Base-by-base conservation (phyloP, 2,888 invertebrate genomes). In the Sturmia bella region DNA sequence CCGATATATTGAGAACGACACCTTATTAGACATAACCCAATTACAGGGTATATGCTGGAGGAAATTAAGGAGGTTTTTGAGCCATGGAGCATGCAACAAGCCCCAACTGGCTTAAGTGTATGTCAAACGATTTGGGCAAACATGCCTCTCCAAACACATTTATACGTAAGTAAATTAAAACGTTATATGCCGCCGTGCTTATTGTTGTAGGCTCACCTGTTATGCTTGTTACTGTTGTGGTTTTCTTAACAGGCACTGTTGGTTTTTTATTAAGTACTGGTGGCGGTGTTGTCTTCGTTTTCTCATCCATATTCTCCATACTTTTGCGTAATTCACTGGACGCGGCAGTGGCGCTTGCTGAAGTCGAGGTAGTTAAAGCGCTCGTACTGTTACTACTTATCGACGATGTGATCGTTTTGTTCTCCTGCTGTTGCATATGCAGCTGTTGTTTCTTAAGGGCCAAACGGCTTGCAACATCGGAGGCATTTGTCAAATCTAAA, bases 161-260 rank as follows among this genome's bases (percentile, higher is more conserved):
- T n/a, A n/a, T n/a, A n/a, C n/a, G n/a, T n/a, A n/a, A n/a, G n/a
- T n/a, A n/a, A n/a, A n/a, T n/a, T n/a, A n/a, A n/a, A n/a, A n/a
- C n/a, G n/a, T n/a, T n/a, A n/a, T n/a, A n/a, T n/a, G n/a, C n/a
- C n/a, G n/a, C n/a, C n/a, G n/a, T n/a, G n/a, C n/a, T n/a, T n/a
- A n/a, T n/a, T n/a, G n/a, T n/a, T 27, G 6, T 27, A 27, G 27
- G 7, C 86, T 85, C 57, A 88, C 89, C 86, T 37, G 93, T 92
- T 73, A 89, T 88, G 54, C 91, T 90, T 6, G 93, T 92, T 7
- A 94, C 93, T 0, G 94, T 94, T 0, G 94, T 94, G 73, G 94
- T 93, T 86, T 95, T 95, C 89, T 95, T 95, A 45, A 93, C 91
- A 84, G 94, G 93, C 87, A 95, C 93, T 61, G 92, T 91, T 9